These are phyloP conservation scores for Strix uralensis DNA, from an alignment of 2,113 vertebrate species.

Conservation along the genomic window DNA sequence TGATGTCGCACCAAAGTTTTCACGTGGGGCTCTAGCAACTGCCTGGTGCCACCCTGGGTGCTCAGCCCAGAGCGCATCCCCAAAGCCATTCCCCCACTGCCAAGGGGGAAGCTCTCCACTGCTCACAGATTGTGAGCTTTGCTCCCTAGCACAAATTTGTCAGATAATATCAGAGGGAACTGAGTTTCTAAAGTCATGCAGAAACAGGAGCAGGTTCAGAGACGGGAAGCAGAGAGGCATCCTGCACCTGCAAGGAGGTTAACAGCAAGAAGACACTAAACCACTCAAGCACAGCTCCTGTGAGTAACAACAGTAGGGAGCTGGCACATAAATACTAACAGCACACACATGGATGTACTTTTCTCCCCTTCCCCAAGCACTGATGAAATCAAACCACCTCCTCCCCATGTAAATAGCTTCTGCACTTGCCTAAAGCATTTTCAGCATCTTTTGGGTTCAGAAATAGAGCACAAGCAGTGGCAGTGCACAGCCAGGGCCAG, in stretches of 20 bases:
- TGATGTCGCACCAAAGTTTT: neutral
- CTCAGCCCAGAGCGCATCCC: neutral
- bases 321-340: neutral
- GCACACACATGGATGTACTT: fast-evolving
- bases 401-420: neutral
- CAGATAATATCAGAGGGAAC: neutral
- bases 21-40: fast-evolving
- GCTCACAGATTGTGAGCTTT: neutral
- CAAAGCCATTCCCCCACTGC: fast-evolving
- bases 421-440: neutral
- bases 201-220: neutral
- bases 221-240: neutral
- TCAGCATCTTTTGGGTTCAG: neutral
- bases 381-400: neutral
- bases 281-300: neutral
- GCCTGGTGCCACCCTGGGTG: neutral
- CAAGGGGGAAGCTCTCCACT: neutral
- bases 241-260: neutral
- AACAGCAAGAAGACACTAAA: neutral
- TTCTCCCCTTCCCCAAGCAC: neutral
- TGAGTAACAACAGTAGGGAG: fast-evolving
- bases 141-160: neutral
- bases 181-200: fast-evolving
- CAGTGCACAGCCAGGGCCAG: neutral
- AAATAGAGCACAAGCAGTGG: neutral